Percentiles rank a stretch among this genome's conserved stretches.
phyloP scores from a whole-genome alignment of 2,888 invertebrate genomes.

The Perdita meconis region DNA sequence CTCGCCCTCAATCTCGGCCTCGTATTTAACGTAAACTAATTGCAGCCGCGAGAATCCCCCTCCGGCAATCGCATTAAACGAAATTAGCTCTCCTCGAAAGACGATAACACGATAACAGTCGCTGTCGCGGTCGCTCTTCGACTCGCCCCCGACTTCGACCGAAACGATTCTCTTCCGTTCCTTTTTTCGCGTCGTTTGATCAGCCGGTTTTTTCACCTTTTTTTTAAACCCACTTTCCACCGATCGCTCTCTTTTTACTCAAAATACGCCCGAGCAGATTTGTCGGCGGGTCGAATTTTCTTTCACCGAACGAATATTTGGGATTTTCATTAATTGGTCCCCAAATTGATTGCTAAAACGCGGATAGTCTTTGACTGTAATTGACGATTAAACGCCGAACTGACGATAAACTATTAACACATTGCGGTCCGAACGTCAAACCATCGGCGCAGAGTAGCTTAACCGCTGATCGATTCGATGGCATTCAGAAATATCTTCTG shows the following conservation, averaged over 20 bases:
- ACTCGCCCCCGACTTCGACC: slow-evolving; percentile 2
- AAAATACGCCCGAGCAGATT: slow-evolving; percentile 16
- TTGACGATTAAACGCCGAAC: slow-evolving; percentile 36
- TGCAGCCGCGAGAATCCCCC: slow-evolving; percentile 42
- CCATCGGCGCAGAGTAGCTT: slow-evolving; percentile 11
- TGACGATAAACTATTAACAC: slow-evolving; percentile 42
- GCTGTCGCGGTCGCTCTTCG: slow-evolving; percentile 12
- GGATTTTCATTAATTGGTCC: slow-evolving; percentile 35
- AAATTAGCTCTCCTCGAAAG: slow-evolving; percentile 50
- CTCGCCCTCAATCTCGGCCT: slow-evolving; percentile 8
- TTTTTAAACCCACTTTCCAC: slow-evolving; percentile 3
- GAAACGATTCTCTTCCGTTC: slow-evolving; percentile 7
- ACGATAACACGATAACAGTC: slow-evolving; percentile 35
- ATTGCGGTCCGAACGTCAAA: slow-evolving; percentile 8
- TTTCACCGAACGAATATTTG: background rate
- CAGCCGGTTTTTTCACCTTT: slow-evolving; percentile 9
- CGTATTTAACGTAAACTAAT: slow-evolving; percentile 52
- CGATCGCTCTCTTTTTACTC: background rate
- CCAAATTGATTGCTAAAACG: slow-evolving; percentile 28
- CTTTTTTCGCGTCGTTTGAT: slow-evolving; percentile 20
- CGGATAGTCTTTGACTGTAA: slow-evolving; percentile 33
- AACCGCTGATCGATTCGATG: slow-evolving; percentile 14
- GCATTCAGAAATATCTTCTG: background rate
- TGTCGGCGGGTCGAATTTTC: slow-evolving; percentile 1
- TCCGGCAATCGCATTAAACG: slow-evolving; percentile 51